Base-by-base conservation (phyloP, 2,113 vertebrate species). In the Rhizomys pruinosus region DNA sequence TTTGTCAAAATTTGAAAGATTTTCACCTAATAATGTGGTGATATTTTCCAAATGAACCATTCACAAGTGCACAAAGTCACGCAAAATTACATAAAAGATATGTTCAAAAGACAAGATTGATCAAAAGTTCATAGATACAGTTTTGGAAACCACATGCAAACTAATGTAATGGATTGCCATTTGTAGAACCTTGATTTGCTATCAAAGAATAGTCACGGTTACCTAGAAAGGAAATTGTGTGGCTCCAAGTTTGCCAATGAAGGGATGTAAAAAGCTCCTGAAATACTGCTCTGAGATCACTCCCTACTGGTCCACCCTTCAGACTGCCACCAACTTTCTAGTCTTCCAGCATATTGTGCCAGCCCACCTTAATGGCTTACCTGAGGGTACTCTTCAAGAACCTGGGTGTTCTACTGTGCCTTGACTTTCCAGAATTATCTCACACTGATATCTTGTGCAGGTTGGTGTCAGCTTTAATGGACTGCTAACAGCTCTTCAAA, bases 191-290 rank as follows among this genome's bases (percentile, higher is more conserved):
- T 91, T 82, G 16, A 39, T 85, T 9, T 90, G 20, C 17, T 39
- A 57, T 79, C 73, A 81, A 84, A 88, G 29, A 87, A 87, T 72
- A 72, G 76, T 74, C 63, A 61, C 25, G 90, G 68, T 73, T 77
- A 71, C 20, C 10, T 47, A 71, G 57, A 92, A 82, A 90, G 20
- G 52, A 59, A 82, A 78, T 78, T 73, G 57, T 7, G 72, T 16
- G 4, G 22, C n/a, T 84, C 64, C 69, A 29, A 72, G 0, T 27
- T 76, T 15, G 55, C 71, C 10, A 69, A 13, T 87, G 32, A 79
- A 92, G 76, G 37, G 66, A 15, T 64, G 37, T 39, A 61, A 89
- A 92, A 20, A 15, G 7, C 76, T 88, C 32, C 13, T 44, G 17
- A 96, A 93, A 87, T 1, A 17, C 19, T 68, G 29, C 34, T 91